phyloP scores from a whole-genome alignment of 1,140 invertebrate genomes.

The Agrypnia vestita region DNA sequence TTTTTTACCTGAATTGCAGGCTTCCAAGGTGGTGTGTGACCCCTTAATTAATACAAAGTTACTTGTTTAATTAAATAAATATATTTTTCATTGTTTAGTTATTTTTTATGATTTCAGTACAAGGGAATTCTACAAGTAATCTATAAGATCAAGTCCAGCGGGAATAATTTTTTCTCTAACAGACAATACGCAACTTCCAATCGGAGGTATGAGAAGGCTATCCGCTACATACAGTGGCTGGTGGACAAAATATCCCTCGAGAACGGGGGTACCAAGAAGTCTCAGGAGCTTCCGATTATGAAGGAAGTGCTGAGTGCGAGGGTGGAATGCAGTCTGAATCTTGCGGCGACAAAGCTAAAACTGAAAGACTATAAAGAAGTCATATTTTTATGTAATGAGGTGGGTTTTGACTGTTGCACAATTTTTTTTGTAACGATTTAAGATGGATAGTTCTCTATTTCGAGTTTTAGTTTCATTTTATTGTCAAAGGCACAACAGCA shows the following conservation, averaged over 20 bases:
- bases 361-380: constrained; percentile 75
- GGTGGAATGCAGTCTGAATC: constrained; percentile 75
- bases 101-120: constrained; percentile 63
- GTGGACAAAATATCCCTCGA: constrained; percentile 53
- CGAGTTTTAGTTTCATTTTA: no score
- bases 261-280: constrained; percentile 25
- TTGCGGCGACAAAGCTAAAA: constrained; percentile 81
- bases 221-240: constrained; percentile 78
- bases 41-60: no score
- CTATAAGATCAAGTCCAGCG: constrained; percentile 79
- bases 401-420: constrained; percentile 61
- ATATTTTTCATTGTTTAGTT: constrained; percentile 33
- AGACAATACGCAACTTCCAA: constrained; percentile 76
- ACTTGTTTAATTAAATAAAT: no score
- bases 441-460: no score
- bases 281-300: constrained; percentile 47
- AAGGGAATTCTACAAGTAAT: constrained; percentile 68
- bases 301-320: constrained; percentile 60
- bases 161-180: constrained; percentile 79
- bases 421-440: no score
- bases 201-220: constrained; percentile 83
- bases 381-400: constrained; percentile 78
- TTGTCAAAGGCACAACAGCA: no score
- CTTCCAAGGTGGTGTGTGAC: no score
- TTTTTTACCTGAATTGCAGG: no score